phyloP scores from a whole-genome alignment of 2,113 vertebrate genomes.

The Chunga burmeisteri region DNA sequence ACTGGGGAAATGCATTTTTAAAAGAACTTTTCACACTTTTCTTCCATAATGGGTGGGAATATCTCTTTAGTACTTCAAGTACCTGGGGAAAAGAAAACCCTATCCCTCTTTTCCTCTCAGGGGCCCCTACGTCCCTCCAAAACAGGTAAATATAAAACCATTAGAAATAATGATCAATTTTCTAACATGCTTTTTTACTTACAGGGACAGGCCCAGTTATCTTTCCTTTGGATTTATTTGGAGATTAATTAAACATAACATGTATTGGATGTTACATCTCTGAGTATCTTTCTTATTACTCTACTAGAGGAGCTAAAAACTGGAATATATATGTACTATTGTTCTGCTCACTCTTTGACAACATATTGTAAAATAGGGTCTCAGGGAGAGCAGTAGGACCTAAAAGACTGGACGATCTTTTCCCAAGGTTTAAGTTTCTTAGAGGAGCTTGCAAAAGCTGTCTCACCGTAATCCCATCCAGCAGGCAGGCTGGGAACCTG shows the following conservation, averaged over 20 bases:
- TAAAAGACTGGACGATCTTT: not conserved
- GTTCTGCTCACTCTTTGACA: not conserved
- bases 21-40: not conserved
- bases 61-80: not conserved
- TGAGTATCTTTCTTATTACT: not conserved
- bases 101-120: not conserved
- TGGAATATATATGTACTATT: not conserved
- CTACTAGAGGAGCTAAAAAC: not conserved
- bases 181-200: not conserved
- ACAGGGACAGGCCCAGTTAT: not conserved
- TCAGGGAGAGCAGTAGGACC: not conserved
- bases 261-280: not conserved
- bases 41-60: not conserved
- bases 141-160: not conserved
- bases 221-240: not conserved
- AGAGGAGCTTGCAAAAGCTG: not conserved
- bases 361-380: not conserved
- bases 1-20: not conserved
- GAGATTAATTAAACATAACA: not conserved
- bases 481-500: not conserved
- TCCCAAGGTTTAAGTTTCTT: not conserved
- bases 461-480: not conserved
- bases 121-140: not conserved
- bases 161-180: not conserved
- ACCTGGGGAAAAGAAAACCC: not conserved